Evolutionary conservation across 2,888 invertebrate species (phyloP).

Genomic region (Thysanoteuthis rhombus): DNA sequence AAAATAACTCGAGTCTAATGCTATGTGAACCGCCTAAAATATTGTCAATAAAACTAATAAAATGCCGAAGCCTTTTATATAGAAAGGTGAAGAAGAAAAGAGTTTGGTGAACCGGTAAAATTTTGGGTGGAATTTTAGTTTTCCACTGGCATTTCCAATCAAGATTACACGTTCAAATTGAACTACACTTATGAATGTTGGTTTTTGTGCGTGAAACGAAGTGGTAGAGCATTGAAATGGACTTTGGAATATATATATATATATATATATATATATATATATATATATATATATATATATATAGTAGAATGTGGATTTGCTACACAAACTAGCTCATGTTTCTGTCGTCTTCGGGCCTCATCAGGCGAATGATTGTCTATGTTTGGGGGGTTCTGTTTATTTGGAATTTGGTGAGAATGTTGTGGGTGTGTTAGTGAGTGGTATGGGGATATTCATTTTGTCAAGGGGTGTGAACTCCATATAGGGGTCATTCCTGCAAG

Average conservation of each 20-base stretch:
- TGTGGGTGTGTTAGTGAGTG: too few species aligned
- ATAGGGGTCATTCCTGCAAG: too few species aligned
- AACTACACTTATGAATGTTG: neutral
- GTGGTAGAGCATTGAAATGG: too few species aligned
- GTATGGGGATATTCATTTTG: too few species aligned
- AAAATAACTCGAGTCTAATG: conserved; percentile 12
- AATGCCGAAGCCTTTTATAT: neutral
- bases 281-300: neutral
- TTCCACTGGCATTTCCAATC: neutral
- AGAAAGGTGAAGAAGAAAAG: neutral
- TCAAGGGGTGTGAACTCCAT: too few species aligned
- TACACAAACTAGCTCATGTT: too few species aligned
- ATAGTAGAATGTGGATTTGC: too few species aligned
- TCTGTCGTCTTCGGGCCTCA: too few species aligned
- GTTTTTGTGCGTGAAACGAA: neutral
- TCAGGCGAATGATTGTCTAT: too few species aligned
- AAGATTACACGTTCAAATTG: neutral
- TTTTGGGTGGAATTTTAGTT: neutral
- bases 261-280: neutral
- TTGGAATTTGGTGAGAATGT: too few species aligned
- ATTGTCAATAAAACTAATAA: neutral
- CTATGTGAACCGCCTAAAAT: neutral
- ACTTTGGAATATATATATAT: too few species aligned
- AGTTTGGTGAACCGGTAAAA: neutral
- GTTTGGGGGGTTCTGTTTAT: too few species aligned